These are phyloP conservation scores for Puma concolor DNA, from an alignment of 2,113 vertebrate species.

Conservation along the genomic window DNA sequence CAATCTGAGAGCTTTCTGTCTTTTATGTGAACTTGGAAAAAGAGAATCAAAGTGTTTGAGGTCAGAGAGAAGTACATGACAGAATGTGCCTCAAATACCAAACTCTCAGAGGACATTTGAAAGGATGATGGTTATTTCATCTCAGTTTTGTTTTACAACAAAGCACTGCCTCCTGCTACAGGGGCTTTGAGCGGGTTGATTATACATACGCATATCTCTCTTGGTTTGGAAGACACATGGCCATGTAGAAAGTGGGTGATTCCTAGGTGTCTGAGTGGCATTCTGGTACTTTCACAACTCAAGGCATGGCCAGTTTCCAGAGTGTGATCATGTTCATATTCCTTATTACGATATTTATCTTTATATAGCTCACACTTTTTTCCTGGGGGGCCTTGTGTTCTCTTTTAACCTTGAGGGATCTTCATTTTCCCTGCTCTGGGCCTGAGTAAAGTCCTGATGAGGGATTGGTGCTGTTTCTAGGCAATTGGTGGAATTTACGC, in stretches of 20 bases:
- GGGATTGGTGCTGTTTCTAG: neutral
- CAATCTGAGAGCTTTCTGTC: conserved; percentile 70
- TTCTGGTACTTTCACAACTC: neutral
- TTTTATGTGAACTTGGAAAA: conserved; percentile 80
- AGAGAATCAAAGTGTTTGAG: conserved; percentile 80
- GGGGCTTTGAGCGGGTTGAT: conserved; percentile 40
- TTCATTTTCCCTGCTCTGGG: neutral
- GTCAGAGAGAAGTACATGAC: conserved; percentile 79
- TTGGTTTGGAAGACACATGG: neutral
- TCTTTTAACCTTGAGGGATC: neutral
- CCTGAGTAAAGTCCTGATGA: neutral
- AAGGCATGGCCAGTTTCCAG: neutral
- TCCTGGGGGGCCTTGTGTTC: neutral
- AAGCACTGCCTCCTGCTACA: conserved; percentile 55
- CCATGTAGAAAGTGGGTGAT: neutral
- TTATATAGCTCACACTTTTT: neutral
- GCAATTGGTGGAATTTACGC: neutral
- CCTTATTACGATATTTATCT: neutral
- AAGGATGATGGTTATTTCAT: conserved; percentile 78
- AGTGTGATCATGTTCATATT: no score
- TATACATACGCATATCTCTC: conserved; percentile 24
- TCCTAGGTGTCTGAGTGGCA: neutral
- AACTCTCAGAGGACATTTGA: conserved; percentile 75
- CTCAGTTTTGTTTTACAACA: conserved; percentile 79
- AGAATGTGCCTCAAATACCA: conserved; percentile 73